Conservation (phyloP, 2,797 vertebrate genomes). For the Peromyscus aztecus region DNA sequence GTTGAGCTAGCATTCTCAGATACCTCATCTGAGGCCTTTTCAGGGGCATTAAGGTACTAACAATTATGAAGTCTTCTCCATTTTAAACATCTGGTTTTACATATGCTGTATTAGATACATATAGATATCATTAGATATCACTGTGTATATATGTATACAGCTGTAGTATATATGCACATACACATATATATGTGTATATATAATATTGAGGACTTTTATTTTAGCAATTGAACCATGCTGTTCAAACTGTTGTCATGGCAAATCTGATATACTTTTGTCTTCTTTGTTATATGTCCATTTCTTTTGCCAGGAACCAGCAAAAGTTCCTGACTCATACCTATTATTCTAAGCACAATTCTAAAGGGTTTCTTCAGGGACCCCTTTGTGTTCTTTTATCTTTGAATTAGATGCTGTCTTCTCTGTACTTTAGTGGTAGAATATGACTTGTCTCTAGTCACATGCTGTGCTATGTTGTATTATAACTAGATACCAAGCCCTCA, state of each 20-base stretch:
- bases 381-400: background rate
- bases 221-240: background rate
- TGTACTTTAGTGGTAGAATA: background rate
- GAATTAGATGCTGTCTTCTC: background rate
- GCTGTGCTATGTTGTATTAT: background rate
- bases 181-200: background rate
- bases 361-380: background rate
- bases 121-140: too few relatives aligned
- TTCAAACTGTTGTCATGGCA: background rate
- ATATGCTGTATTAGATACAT: conserved; percentile 25
- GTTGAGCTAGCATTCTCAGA: background rate
- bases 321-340: background rate
- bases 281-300: background rate
- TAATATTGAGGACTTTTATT: background rate
- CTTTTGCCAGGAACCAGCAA: conserved; percentile 15
- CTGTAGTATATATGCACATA: background rate
- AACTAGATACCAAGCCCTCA: background rate
- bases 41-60: background rate
- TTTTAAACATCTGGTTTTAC: background rate
- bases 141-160: background rate
- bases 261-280: background rate
- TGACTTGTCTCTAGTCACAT: background rate
- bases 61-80: background rate
- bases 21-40: background rate
- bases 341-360: background rate